Base-by-base conservation (phyloP, 2,113 vertebrate genomes). In the Macquaria australasica region DNA sequence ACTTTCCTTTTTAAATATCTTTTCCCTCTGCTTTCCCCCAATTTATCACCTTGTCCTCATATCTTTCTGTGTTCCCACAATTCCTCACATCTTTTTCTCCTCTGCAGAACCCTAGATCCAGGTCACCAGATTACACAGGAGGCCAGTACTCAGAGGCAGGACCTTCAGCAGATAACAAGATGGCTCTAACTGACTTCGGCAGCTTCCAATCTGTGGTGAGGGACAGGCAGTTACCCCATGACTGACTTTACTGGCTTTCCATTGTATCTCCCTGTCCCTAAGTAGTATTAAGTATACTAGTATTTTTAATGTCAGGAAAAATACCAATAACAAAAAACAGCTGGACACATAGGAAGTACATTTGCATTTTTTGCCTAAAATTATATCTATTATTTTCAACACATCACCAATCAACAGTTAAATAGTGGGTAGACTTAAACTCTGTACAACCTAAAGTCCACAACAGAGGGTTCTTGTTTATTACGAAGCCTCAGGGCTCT, bases 161-260 rank as follows among this genome's bases (percentile, higher is more conserved):
- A 91, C 64, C 88, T 75, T 88, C 60, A 39, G 81, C 89, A 74
- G 95, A 96, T 14, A 96, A 94, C 92, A 98, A 97, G 96, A 92
- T 96, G 82, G 71, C 95, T 71, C 93, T 96, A 34, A 95, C 93
- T 16, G 96, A 97, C 21, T 96, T 97, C 64, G 95, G 94, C 83
- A 96, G 89, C 37, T 87, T 93, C 37, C 93, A 80, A 66, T 64
- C 92, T 70, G 92, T 83, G 97, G 98, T 99, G 95, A 96, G 96
- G 81, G 7, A 66, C 41, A 16, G 34, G 28, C 23, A 37, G 20
- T 43, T n/a, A 78, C 21, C 58, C 23, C 21, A 15, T 58, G 28
- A 68, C 55, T 34, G 2, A 59, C 10, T 50, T 76, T 21, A 7
- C 8, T 34, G 18, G 5, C 37, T 3, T 16, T 74, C 21, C 11